A percentile compares a stretch with the other conserved stretches of the same genome.
Conservation (phyloP, 2,888 invertebrate species). For the Heterodera filipjevi region DNA sequence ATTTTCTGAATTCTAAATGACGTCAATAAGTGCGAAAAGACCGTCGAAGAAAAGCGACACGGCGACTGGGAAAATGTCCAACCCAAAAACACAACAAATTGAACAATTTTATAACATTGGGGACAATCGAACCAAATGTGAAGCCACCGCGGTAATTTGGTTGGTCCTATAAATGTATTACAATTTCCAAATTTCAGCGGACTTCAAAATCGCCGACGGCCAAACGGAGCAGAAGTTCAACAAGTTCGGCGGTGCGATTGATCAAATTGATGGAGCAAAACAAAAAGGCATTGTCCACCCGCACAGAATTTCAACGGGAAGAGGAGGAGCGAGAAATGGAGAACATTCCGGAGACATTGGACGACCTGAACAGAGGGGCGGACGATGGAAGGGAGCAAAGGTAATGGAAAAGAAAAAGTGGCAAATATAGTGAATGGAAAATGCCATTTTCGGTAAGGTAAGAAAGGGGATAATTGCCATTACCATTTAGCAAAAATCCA, state of each 20-base stretch:
- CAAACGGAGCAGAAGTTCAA: background rate
- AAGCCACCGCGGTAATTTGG: background rate
- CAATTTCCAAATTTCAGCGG: background rate
- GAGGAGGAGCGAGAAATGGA: background rate
- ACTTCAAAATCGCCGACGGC: background rate
- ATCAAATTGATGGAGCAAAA: background rate
- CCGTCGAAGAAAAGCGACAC: background rate
- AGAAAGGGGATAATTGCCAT: too few species aligned
- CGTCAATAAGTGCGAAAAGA: background rate
- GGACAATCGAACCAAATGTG: background rate
- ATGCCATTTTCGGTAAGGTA: too few species aligned
- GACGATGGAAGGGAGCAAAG: too few species aligned
- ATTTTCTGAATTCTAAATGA: background rate
- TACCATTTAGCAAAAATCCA: too few species aligned
- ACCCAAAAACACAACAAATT: background rate
- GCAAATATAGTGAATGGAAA: too few species aligned
- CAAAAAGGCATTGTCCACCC: background rate
- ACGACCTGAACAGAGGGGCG: background rate
- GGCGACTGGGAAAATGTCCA: background rate
- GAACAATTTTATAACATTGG: background rate
- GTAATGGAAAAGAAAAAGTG: too few species aligned
- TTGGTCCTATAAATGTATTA: too few species aligned
- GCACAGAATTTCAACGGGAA: background rate
- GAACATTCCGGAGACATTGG: background rate
- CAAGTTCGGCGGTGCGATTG: background rate